These are phyloP conservation scores for Coelopa frigida DNA, from an alignment of 1,140 invertebrate genomes.

Conservation along the genomic window DNA sequence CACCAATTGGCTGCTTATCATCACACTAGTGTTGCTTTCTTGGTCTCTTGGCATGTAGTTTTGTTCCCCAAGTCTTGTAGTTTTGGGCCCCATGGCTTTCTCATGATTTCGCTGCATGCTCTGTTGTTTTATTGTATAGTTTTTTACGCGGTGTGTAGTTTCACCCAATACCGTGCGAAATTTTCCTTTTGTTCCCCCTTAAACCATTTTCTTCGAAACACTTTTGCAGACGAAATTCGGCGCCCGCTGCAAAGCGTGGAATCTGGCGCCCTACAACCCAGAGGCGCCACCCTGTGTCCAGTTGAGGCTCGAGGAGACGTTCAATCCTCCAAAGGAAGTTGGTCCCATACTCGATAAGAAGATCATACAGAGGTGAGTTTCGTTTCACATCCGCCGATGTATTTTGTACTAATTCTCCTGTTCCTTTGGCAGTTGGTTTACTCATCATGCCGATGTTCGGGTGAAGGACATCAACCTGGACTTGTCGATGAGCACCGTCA, in stretches of 20 bases:
- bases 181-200: background rate
- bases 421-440: slow-evolving; percentile 40
- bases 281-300: slow-evolving; percentile 51
- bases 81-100: too few relatives aligned
- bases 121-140: too few relatives aligned
- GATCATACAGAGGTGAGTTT: slow-evolving; percentile 31
- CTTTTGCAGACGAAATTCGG: slow-evolving; percentile 61
- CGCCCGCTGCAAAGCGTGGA: slow-evolving; percentile 63
- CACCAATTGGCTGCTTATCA: too few relatives aligned
- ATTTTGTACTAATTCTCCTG: background rate
- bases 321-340: slow-evolving; percentile 37
- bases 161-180: too few relatives aligned
- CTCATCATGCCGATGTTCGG: slow-evolving; percentile 54
- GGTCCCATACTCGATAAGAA: slow-evolving; percentile 35
- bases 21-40: too few relatives aligned
- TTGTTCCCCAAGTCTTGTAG: too few relatives aligned
- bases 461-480: slow-evolving; percentile 60
- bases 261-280: slow-evolving; percentile 52
- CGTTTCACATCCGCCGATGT: background rate
- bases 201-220: background rate
- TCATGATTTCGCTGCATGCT: too few relatives aligned
- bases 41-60: too few relatives aligned
- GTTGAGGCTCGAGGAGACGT: slow-evolving; percentile 54
- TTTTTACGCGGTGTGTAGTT: too few relatives aligned
- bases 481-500: slow-evolving; percentile 73